Base-by-base conservation (phyloP, 2,797 vertebrate genomes). In the Triplophysa bombifrons region DNA sequence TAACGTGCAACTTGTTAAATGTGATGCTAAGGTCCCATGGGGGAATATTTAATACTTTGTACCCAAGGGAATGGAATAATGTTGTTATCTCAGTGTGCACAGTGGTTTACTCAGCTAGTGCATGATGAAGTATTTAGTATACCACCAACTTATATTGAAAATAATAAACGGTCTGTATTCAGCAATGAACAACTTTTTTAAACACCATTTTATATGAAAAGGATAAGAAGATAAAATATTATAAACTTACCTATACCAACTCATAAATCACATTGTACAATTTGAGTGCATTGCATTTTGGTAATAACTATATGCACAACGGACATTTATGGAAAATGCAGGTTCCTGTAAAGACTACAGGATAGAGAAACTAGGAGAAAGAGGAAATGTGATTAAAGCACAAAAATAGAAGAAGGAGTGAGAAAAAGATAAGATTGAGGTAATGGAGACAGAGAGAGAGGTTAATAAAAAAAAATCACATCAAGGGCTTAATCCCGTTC, bases 11-110 rank as follows among this genome's bases (percentile, higher is more conserved):
- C 11, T 63, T 34, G 16, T 72, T 63, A 66, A 58, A 7, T 14
- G 11, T 78, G n/a, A 71, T n/a, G 48, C n/a, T 48, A 56, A 41
- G 55, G 58, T 30, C 70, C 44, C 51, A 25, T 6, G 2, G 25
- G 13, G 7, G 25, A 84, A 75, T 68, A 38, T 44, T 74, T 41
- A 51, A 71, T 81, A 44, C 55, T 78, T 74, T 86, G 83, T 88
- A 75, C 80, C 83, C 85, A 87, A 85, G 20, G 85, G 89, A 84
- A 89, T 88, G 86, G 90, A 90, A 82, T 83, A 87, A 93, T 90
- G 90, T 93, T 93, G 89, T 87, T 86, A 90, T 85, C 85, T 90
- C 87, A 73, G 70, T 74, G 90, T 91, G 92, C 87, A 86, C 91
- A 90, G 86, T 84, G 85, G 87, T 90, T 87, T 91, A 87, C 83